Percentiles rank a stretch among this genome's conserved stretches.
Conservation (phyloP, 1,140 invertebrate species). For the Rhysida immarginata region DNA sequence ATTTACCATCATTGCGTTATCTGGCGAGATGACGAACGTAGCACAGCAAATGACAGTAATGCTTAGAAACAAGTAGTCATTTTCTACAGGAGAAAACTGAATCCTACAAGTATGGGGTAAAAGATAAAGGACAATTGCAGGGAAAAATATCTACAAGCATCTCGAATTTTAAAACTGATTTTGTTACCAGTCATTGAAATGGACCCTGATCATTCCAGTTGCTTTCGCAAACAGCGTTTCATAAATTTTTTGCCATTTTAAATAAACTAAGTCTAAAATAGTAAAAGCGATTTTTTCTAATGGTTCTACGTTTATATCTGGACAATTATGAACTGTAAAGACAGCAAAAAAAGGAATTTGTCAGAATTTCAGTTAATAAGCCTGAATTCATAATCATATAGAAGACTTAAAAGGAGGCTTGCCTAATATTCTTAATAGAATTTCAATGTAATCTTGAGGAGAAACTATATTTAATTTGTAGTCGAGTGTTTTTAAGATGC, state of each 20-base stretch:
- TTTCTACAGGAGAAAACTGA: conserved; percentile 15
- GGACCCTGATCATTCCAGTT: conserved; percentile 4
- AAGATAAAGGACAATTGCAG: not conserved
- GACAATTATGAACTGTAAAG: not conserved
- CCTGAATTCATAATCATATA: not conserved
- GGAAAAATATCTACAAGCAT: not conserved
- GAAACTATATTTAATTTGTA: conserved; percentile 20
- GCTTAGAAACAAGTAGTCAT: conserved; percentile 19
- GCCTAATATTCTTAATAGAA: conserved; percentile 24
- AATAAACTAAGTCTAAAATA: conserved; percentile 20
- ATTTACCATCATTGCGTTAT: not conserved
- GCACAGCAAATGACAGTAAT: conserved; percentile 17
- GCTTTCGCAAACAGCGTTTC: conserved; percentile 14
- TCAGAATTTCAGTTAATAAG: not conserved
- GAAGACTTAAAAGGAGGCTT: not conserved
- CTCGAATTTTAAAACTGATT: not conserved
- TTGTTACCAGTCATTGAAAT: not conserved
- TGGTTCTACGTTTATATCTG: conserved; percentile 8
- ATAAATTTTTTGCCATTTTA: conserved; percentile 17
- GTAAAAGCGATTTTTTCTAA: conserved; percentile 13
- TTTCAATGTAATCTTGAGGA: conserved; percentile 23
- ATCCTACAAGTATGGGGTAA: conserved; percentile 1
- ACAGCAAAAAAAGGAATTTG: not conserved
- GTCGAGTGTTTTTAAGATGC: conserved; percentile 25
- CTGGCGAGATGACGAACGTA: not conserved